Base-by-base conservation (phyloP, 2,797 vertebrate species). In the Ctenochaetus hawaiiensis region DNA sequence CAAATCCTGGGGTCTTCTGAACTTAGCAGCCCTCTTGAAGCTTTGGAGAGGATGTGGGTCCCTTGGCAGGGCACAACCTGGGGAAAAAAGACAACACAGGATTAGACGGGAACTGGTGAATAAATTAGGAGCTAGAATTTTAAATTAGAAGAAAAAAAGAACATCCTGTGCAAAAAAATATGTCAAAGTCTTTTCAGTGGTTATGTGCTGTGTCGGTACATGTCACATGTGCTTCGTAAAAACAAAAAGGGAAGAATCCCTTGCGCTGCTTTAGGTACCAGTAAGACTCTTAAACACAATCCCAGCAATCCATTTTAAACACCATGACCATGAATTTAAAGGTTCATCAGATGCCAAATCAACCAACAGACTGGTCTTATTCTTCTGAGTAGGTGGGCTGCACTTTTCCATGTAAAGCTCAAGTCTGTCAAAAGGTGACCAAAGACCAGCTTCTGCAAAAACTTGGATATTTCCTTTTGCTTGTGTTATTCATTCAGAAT, bases 61-160 rank as follows among this genome's bases (percentile, higher is more conserved):
- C 41, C 67, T 53, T 8, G 16, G 17, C 8, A 7, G 53, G 3
- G 11, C 20, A 34, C 20, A 5, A 64, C 78, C 91, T 91, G 51
- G 9, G 86, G 83, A 49, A 68, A 64, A 70, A 77, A 20, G 78
- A 47, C 77, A 49, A 11, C 51, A 45, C 7, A 34, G 22, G 13
- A 62, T 87, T 60, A 78, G 18, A 72, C 2, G 2, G 18, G 18
- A 52, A 30, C 22, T 22, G 30, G 13, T 64, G n/a, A 1, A 26
- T 23, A 56, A 22, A 64, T 18, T 18, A 77, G 39, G 6, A 66
- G 43, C 1, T 2, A 26, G 9, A 54, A 37, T 66, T 6, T n/a
- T 34, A 26, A 20, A 43, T 52, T 16, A 14, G 34, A 14, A 3
- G 5, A 6, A 12, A 22, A 51, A 6, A 53, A 53, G 22, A 18